phyloP scores from a whole-genome alignment of 2,113 vertebrate genomes.

The Cercopithecus mona region DNA sequence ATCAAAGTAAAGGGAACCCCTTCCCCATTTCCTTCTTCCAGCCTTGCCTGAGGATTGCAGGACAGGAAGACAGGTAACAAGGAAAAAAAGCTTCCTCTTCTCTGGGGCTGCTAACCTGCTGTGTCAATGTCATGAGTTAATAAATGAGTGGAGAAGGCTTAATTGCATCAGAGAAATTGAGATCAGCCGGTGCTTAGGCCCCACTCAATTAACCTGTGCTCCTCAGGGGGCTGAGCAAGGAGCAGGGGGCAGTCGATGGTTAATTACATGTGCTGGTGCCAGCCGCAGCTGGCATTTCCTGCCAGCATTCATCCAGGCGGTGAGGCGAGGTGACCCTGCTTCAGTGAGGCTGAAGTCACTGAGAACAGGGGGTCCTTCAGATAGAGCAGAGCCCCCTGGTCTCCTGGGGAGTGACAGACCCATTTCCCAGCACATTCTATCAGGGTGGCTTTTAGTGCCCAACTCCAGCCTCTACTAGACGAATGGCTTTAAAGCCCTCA shows the following conservation, averaged over 20 bases:
- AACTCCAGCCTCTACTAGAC: neutral
- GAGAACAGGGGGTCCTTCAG: neutral
- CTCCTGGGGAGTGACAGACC: neutral
- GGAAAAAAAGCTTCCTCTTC: neutral
- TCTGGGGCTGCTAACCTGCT: constrained; percentile 56
- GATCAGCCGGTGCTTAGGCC: constrained; percentile 60
- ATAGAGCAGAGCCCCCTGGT: neutral
- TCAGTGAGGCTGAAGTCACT: neutral
- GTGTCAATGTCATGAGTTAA: constrained; percentile 64
- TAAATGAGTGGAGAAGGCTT: constrained; percentile 31
- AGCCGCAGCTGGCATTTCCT: neutral
- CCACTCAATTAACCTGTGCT: constrained; percentile 77
- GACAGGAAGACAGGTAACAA: neutral
- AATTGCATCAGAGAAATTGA: constrained; percentile 73
- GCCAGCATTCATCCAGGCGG: neutral
- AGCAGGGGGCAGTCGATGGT: neutral
- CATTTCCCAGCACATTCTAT: neutral
- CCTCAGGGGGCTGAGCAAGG: constrained; percentile 7
- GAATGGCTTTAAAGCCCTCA: neutral
- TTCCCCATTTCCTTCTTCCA: neutral
- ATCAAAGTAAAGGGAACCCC: neutral
- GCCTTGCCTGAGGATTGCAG: neutral
- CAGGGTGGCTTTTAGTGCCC: neutral
- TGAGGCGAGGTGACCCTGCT: neutral
- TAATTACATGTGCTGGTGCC: constrained; percentile 59